A percentile compares a stretch with the other conserved stretches of the same genome.
These are phyloP conservation scores for Myiotriccus ornatus DNA, from an alignment of 2,797 vertebrate genomes.

Conservation along the genomic window DNA sequence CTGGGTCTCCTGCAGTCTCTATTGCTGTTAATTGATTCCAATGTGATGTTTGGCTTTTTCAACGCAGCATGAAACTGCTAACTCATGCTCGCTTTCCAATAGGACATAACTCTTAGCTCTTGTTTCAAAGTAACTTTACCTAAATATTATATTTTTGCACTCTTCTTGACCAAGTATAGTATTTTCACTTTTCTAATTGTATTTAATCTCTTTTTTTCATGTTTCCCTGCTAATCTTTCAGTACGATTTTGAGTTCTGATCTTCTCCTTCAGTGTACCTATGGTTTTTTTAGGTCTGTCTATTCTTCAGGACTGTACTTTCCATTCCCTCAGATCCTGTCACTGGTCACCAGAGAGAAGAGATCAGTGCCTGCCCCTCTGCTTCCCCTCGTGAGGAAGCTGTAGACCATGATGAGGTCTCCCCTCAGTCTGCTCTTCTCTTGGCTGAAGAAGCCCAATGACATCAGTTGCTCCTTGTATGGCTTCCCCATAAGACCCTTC, in stretches of 20 bases:
- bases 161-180: neutral
- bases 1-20: neutral
- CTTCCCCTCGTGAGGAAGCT: rapidly evolving
- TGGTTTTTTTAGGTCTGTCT: neutral
- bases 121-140: neutral
- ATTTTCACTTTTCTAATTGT: neutral
- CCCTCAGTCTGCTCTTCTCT: neutral
- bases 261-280: neutral
- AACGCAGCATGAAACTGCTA: neutral
- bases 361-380: neutral
- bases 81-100: neutral
- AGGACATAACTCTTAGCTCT: neutral
- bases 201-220: neutral
- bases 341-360: neutral
- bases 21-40: conserved; percentile 6
- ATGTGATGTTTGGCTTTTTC: neutral
- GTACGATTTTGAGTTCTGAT: neutral
- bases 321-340: neutral
- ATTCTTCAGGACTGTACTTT: neutral
- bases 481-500: neutral
- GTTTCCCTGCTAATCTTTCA: neutral
- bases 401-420: too few species aligned
- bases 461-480: rapidly evolving
- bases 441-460: neutral
- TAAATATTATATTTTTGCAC: neutral